Base-by-base conservation (phyloP, 1,140 invertebrate species). In the Drosophila leontia region DNA sequence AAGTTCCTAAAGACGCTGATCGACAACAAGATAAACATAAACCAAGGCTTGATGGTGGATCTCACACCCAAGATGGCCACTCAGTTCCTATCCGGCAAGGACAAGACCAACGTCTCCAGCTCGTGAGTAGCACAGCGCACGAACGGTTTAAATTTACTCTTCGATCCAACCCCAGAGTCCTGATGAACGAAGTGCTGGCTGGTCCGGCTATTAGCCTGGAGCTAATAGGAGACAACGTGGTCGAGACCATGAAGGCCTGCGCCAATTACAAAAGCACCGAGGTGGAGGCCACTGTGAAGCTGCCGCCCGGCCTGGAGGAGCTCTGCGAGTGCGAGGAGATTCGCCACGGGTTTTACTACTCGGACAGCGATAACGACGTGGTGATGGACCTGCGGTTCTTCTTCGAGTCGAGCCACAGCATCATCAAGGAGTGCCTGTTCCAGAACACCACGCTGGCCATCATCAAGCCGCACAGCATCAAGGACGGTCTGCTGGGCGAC, bases 391-490 rank as follows among this genome's bases (percentile, higher is more conserved):
- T 95, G 2, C 94, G 95, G 55, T 96, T 96, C 69, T 97, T 97
- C 82, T 97, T 97, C 80, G 93, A 93, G 50, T 83, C 92, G 9
- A 56, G 75, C 15, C 62, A 74, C 51, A 74, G 35, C 23, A 77
- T 91, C 8, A 74, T 78, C 9, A 88, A 78, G 23, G 76, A 90
- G 3, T 78, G 87, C 9, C 11, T 53, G 7, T 80, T 91, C 7
- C 74, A 77, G 23, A 86, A 83, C 50, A 81, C 96, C 59, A 97
- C 97, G 6, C 96, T 97, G 74, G 98, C 97, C 87, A 94, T 99
- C 34, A 96, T 99, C 17, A 98, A 99, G 93, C 98, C 98, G n/a
- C 98, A 99, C 93, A 96, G 96, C 47, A 94, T 99, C 5, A 94
- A 95, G 71, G 95, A 96, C 88, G 96, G 95, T 32, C 94, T 94